Conservation (phyloP, 1,140 invertebrate genomes). For the Alviniconcha marisindica region DNA sequence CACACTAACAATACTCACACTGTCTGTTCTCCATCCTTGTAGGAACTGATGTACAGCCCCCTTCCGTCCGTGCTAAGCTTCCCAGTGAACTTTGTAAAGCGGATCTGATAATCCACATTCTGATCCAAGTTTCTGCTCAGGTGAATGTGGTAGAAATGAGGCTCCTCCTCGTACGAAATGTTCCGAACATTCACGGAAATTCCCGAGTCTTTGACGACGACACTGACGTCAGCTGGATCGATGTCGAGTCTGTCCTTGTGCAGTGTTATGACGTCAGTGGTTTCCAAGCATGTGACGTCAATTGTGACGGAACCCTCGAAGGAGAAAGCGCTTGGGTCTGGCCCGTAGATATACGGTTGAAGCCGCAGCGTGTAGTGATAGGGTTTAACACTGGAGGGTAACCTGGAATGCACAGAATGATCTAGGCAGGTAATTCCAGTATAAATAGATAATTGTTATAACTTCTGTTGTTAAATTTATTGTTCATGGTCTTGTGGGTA, state of each 20-base stretch:
- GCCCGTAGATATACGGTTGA: slow-evolving; percentile 60
- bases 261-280: slow-evolving; percentile 82
- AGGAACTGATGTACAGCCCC: slow-evolving; percentile 69
- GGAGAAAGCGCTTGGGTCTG: slow-evolving; percentile 64
- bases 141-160: slow-evolving; percentile 83
- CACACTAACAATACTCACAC: slow-evolving; percentile 56
- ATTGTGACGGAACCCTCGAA: slow-evolving; percentile 86
- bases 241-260: slow-evolving; percentile 75
- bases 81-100: slow-evolving; percentile 81
- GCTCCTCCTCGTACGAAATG: slow-evolving; percentile 75
- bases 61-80: slow-evolving; percentile 83
- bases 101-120: slow-evolving; percentile 80
- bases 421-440: not conserved
- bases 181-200: slow-evolving; percentile 55
- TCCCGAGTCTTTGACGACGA: not conserved
- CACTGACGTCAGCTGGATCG: slow-evolving; percentile 12
- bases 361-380: slow-evolving; percentile 60
- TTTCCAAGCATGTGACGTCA: slow-evolving; percentile 78
- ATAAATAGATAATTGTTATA: not conserved
- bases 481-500: too few species aligned
- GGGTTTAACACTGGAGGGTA: slow-evolving; percentile 60
- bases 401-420: slow-evolving; percentile 7
- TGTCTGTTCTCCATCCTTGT: slow-evolving; percentile 58
- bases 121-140: slow-evolving; percentile 77
- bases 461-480: too few species aligned